Evolutionary conservation across 2,888 invertebrate genomes (phyloP).

Genomic region (Chironomus tentans): DNA sequence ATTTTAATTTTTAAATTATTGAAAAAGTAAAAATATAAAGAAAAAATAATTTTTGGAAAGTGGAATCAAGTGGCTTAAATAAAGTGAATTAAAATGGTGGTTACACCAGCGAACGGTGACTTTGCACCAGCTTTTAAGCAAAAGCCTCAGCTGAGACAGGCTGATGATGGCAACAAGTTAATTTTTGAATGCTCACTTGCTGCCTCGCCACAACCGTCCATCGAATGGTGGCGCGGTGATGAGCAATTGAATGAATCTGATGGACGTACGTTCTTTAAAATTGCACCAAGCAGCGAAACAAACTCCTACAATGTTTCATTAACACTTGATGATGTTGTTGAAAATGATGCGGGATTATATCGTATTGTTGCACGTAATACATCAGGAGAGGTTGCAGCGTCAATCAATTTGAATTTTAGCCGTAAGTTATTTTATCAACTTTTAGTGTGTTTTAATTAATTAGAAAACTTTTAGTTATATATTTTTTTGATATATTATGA

Average conservation of each 20-base stretch:
- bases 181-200: conserved; percentile 89
- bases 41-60: background rate
- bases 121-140: conserved; percentile 98
- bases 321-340: conserved; percentile 91
- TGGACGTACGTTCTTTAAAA: conserved; percentile 77
- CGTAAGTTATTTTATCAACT: conserved; percentile 59
- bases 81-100: conserved; percentile 16
- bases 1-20: background rate
- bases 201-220: conserved; percentile 80
- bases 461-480: no score
- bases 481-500: no score
- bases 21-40: background rate
- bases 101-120: conserved; percentile 64
- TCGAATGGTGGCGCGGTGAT: conserved; percentile 86
- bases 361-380: conserved; percentile 95
- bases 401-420: conserved; percentile 94
- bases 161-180: conserved; percentile 90
- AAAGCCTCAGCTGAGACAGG: conserved; percentile 93
- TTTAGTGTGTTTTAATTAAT: no score
- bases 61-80: background rate
- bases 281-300: conserved; percentile 69
- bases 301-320: conserved; percentile 87
- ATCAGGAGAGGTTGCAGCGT: conserved; percentile 94
- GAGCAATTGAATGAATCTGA: conserved; percentile 68
- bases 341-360: conserved; percentile 91